These are phyloP conservation scores for Aspidiotus destructor DNA, from an alignment of 2,888 invertebrate genomes.

Conservation along the genomic window DNA sequence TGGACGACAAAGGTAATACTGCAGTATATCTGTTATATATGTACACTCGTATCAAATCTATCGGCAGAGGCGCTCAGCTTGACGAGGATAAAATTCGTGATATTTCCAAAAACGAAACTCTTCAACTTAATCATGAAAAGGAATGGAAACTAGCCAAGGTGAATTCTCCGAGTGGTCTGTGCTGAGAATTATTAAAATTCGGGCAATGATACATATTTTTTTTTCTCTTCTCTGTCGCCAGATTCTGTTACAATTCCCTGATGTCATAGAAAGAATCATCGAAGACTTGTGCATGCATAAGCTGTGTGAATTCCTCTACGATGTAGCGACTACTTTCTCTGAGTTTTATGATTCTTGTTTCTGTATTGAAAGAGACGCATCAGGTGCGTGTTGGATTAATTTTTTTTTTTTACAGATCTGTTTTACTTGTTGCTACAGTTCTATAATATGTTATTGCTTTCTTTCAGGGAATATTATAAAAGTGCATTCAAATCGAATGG, in stretches of 20 bases:
- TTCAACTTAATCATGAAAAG: slow-evolving; percentile 74
- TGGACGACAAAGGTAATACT: slow-evolving; percentile 97
- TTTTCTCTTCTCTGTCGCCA: slow-evolving; percentile 36
- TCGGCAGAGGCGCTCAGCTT: slow-evolving; percentile 67
- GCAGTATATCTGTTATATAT: slow-evolving; percentile 95
- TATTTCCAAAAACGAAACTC: slow-evolving; percentile 50
- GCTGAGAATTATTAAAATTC: background rate
- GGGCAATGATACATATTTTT: background rate
- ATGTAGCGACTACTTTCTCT: slow-evolving; percentile 81
- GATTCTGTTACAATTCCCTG: slow-evolving; percentile 72
- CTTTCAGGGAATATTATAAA: slow-evolving; percentile 62
- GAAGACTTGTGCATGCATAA: slow-evolving; percentile 74
- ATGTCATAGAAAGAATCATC: slow-evolving; percentile 69
- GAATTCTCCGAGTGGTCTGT: slow-evolving; percentile 33
- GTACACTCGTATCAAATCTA: slow-evolving; percentile 84
- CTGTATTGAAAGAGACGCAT: slow-evolving; percentile 83
- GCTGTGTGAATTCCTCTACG: slow-evolving; percentile 91
- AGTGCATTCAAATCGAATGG: slow-evolving; percentile 74
- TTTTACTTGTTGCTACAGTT: background rate
- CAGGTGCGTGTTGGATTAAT: slow-evolving; percentile 14
- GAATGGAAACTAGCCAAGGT: slow-evolving; percentile 90
- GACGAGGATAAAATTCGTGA: slow-evolving; percentile 52
- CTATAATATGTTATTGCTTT: background rate
- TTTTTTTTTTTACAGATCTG: background rate
- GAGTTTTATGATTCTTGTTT: slow-evolving; percentile 98